Conservation (phyloP, 2,113 vertebrate species). For the Perca fluviatilis region DNA sequence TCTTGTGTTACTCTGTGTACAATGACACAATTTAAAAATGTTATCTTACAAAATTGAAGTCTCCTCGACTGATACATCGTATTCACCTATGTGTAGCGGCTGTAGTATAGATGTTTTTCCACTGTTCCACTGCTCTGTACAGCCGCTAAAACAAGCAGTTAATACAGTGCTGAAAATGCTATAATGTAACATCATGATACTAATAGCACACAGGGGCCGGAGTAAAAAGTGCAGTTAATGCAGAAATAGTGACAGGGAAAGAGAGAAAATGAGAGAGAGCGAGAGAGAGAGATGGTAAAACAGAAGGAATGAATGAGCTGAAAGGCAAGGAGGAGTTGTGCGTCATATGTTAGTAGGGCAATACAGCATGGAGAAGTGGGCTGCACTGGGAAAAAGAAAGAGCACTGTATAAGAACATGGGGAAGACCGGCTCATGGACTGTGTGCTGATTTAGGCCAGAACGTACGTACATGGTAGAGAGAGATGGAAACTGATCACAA, state of each 20-base stretch:
- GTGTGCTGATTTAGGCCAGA: conserved; percentile 25
- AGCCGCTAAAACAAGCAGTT: no score
- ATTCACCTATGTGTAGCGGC: neutral
- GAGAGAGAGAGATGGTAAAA: neutral
- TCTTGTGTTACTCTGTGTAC: neutral
- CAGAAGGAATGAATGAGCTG: conserved; percentile 22
- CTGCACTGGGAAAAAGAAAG: conserved; percentile 25
- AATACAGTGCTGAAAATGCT: neutral
- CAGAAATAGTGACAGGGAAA: neutral
- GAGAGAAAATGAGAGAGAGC: neutral
- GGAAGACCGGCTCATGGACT: conserved; percentile 13
- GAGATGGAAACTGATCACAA: conserved; percentile 14
- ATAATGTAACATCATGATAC: neutral
- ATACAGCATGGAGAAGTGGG: conserved; percentile 16
- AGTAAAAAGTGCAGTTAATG: neutral
- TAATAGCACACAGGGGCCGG: neutral
- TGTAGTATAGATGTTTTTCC: neutral
- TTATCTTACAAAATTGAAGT: neutral
- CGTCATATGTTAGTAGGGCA: conserved; percentile 43
- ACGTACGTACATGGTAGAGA: neutral
- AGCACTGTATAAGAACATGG: conserved; percentile 25
- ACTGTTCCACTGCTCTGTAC: no score
- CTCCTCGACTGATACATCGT: neutral
- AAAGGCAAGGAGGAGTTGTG: conserved; percentile 26
- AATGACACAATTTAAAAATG: neutral